Percentiles rank a stretch among this genome's conserved stretches.
phyloP scores from a whole-genome alignment of 2,797 vertebrate species.

The Molothrus aeneus region DNA sequence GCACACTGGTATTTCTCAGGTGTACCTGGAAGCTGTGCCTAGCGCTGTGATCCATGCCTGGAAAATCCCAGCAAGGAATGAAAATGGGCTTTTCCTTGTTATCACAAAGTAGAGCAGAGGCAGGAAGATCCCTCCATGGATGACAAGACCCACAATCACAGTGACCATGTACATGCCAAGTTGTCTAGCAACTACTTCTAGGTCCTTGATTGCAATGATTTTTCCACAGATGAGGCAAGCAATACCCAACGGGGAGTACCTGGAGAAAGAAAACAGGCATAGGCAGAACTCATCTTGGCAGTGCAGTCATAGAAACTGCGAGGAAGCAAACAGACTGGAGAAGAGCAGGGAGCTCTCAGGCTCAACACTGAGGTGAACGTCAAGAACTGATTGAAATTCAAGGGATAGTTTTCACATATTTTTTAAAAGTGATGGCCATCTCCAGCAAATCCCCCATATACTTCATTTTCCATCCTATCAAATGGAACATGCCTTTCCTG shows the following conservation, averaged over 20 bases:
- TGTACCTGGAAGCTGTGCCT: conserved; percentile 97
- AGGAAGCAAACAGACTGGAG: background rate
- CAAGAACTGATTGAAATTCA: background rate
- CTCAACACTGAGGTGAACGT: background rate
- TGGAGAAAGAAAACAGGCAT: conserved; percentile 68
- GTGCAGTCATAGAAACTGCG: background rate
- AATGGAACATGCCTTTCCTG: background rate
- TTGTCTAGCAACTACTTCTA: conserved; percentile 95
- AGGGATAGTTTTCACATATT: background rate
- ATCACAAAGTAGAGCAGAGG: conserved; percentile 95
- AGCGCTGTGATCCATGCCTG: conserved; percentile 99
- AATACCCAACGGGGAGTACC: conserved; percentile 98
- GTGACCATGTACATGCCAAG: conserved; percentile 99
- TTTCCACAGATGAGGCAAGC: conserved; percentile 98
- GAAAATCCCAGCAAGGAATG: conserved; percentile 96
- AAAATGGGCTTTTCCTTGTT: conserved; percentile 96
- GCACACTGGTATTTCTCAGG: background rate
- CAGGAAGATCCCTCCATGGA: conserved; percentile 96
- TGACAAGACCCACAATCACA: conserved; percentile 94
- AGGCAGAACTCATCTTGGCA: background rate
- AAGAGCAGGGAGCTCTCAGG: background rate
- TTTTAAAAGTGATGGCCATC: background rate
- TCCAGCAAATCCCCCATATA: background rate
- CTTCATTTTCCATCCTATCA: background rate
- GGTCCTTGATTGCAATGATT: conserved; percentile 97